Evolutionary conservation across 2,797 vertebrate genomes (phyloP), one percentile per base, ranked within the genome.

Genomic region (Sebastes trivittatus): DNA sequence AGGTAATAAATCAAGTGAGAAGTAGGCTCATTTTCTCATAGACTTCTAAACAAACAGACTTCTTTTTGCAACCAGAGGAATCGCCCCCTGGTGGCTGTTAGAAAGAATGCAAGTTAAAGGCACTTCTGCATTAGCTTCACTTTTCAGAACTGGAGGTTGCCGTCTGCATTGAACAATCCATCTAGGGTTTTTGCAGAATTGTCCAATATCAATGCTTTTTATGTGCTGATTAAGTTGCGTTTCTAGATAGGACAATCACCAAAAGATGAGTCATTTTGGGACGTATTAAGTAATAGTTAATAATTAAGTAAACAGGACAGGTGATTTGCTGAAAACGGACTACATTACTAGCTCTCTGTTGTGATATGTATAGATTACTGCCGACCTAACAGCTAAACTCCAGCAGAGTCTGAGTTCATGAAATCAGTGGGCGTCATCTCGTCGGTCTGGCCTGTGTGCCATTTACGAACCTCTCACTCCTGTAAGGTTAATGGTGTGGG

Each of bases 401-500:
- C 14, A 49, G 32, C 18, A 76, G 64, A 72, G 30, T 63, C 38
- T 66, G 72, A 52, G 60, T 54, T 68, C 59, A 77, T 82, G 25
- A 71, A 78, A 81, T 36, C 49, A 42, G 46, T 7, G 9, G 61
- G 49, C 56, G 32, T 23, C 20, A 11, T 82, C 69, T 79, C 13
- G 2, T 38, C 49, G 60, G 52, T 80, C 74, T 62, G 74, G 58
- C 63, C 82, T 67, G 42, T 67, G 42, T 62, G 75, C 83, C 78
- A 72, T 88, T 88, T 77, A 69, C 83, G 85, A 88, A 87, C 62
- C 67, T 79, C 77, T 89, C 80, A 46, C 61, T 79, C 16, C 82
- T 80, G 60, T 72, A 36, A 89, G 91, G 93, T 93, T 94, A 94
- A 94, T 90, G 85, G 73, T 80, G 86, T 87, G 76, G 86, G 91